phyloP scores from a whole-genome alignment of 2,113 vertebrate species.

The Phocoena sinus region DNA sequence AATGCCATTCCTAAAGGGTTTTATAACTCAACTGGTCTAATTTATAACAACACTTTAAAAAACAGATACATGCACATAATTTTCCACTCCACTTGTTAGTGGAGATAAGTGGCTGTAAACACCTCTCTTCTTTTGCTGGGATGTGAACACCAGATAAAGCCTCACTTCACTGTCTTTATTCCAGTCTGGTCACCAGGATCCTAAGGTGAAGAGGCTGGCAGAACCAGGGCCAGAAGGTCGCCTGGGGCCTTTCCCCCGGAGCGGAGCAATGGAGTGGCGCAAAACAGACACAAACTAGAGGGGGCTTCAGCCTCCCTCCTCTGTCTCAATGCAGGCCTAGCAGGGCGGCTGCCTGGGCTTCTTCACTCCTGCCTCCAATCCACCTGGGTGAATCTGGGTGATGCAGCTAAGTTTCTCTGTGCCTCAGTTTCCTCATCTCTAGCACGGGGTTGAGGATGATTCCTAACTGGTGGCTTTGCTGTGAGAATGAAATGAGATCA shows the following conservation, averaged over 20 bases:
- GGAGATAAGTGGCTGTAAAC: not conserved
- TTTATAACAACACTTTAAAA: conserved; percentile 15
- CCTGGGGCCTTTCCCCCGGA: not conserved
- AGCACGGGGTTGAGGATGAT: not conserved
- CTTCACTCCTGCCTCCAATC: not conserved
- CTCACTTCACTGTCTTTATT: not conserved
- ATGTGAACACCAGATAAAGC: not conserved
- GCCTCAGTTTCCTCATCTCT: not conserved
- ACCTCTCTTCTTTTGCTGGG: not conserved
- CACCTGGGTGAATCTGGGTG: too few species aligned
- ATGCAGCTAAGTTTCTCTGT: not conserved
- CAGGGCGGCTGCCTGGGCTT: not conserved
- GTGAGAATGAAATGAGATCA: not conserved
- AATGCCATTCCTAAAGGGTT: not conserved
- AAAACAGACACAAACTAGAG: not conserved
- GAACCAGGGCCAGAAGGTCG: not conserved
- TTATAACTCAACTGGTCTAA: not conserved
- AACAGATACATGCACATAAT: not conserved
- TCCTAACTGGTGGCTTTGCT: not conserved
- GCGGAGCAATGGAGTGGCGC: accelerated
- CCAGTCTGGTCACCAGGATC: not conserved
- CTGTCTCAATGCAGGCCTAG: not conserved
- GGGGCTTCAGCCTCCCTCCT: not conserved
- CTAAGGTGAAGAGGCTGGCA: not conserved
- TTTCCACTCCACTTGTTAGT: not conserved